A percentile compares a stretch with the other conserved stretches of the same genome.
phyloP scores from a whole-genome alignment of 2,113 vertebrate genomes.

The Bos taurus region DNA sequence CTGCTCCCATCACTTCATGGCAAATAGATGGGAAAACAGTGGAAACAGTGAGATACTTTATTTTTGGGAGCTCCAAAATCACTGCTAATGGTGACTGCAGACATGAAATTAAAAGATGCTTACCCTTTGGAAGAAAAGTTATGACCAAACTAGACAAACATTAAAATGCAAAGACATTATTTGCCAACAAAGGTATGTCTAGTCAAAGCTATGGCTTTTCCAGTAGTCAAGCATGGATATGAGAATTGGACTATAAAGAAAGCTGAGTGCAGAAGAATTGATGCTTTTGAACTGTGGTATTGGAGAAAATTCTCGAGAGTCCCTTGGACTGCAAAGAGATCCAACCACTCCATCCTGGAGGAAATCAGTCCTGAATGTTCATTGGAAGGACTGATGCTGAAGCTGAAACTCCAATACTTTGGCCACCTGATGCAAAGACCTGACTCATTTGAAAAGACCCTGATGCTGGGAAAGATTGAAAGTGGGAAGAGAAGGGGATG shows the following conservation, averaged over 20 bases:
- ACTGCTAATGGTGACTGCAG: not conserved
- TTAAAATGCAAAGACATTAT: not conserved
- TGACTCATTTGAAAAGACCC: not conserved
- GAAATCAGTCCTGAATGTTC: not conserved
- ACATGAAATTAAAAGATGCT: not conserved
- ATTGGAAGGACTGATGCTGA: not conserved
- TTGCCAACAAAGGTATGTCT: not conserved
- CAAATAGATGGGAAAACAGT: not conserved
- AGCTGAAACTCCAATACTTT: not conserved
- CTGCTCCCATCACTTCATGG: not conserved
- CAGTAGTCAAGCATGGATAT: not conserved
- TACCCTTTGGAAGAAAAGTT: not conserved
- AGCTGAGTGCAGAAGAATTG: not conserved
- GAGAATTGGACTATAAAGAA: not conserved
- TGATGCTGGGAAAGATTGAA: not conserved
- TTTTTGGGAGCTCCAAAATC: not conserved
- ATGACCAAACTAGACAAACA: not conserved
- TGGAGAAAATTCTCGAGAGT: rapidly evolving
- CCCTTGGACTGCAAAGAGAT: not conserved
- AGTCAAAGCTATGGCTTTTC: not conserved
- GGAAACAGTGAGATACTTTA: not conserved
- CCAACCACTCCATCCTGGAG: not conserved
- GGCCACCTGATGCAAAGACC: not conserved
- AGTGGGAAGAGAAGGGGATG: not conserved
- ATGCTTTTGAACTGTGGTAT: not conserved